Conservation (phyloP, 2,113 vertebrate genomes). For the Seriola rivoliana region DNA sequence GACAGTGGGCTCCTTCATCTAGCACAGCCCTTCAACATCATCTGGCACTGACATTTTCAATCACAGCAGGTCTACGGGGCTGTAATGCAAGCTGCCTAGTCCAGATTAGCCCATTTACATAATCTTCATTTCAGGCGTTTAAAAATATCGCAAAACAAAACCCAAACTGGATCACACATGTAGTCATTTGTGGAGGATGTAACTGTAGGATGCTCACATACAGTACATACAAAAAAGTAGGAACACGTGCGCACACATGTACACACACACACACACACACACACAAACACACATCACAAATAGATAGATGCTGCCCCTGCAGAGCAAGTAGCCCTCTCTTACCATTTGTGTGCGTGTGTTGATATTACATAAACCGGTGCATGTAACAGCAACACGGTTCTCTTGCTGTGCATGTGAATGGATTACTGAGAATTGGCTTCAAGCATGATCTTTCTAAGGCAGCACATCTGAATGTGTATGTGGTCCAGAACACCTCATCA, state of each 20-base stretch:
- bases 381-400: neutral
- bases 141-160: slow-evolving; percentile 73
- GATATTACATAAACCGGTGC: slow-evolving; percentile 13
- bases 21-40: slow-evolving; percentile 40
- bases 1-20: slow-evolving; percentile 25
- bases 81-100: slow-evolving; percentile 50
- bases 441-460: slow-evolving; percentile 7
- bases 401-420: neutral
- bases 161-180: slow-evolving; percentile 21
- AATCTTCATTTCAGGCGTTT: slow-evolving; percentile 68
- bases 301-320: neutral
- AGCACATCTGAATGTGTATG: neutral
- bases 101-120: slow-evolving; percentile 72
- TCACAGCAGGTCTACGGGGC: slow-evolving; percentile 51
- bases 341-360: neutral
- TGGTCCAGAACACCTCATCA: neutral
- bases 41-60: slow-evolving; percentile 58
- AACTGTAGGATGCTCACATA: slow-evolving; percentile 2
- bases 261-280: neutral
- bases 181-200: slow-evolving; percentile 27
- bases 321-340: slow-evolving; percentile 9
- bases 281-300: neutral
- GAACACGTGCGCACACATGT: neutral
- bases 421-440: slow-evolving; percentile 15
- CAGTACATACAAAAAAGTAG: neutral